Evolutionary conservation across 2,888 invertebrate species (phyloP).

Genomic region (Sinopyrophorus schimmeli): DNA sequence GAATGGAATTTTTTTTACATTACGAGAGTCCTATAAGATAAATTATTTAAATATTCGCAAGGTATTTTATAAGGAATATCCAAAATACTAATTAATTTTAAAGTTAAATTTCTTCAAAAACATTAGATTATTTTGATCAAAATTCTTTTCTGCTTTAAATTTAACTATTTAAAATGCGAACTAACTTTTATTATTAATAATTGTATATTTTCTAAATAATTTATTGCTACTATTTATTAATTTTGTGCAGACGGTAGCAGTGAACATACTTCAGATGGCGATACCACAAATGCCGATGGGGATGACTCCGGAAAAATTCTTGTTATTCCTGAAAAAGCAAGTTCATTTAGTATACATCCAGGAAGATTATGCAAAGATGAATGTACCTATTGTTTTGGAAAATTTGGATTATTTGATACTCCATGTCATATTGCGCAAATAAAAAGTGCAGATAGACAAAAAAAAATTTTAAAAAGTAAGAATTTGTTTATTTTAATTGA

Average conservation of each 20-base stretch:
- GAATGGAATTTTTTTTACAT: too few relatives aligned
- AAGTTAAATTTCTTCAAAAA: too few relatives aligned
- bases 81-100: too few relatives aligned
- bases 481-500: conserved; percentile 7
- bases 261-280: conserved; percentile 55
- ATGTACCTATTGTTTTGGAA: conserved; percentile 85
- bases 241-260: conserved; percentile 52
- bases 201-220: too few relatives aligned
- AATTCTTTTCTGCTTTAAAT: too few relatives aligned
- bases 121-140: too few relatives aligned
- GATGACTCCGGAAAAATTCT: conserved; percentile 62
- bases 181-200: too few relatives aligned
- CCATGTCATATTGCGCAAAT: conserved; percentile 87
- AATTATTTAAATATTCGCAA: too few relatives aligned
- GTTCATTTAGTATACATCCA: conserved; percentile 85
- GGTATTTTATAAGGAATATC: too few relatives aligned
- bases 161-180: too few relatives aligned
- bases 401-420: conserved; percentile 83
- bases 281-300: conserved; percentile 47
- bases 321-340: conserved; percentile 86
- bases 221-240: too few relatives aligned
- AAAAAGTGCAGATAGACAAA: conserved; percentile 79
- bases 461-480: conserved; percentile 76
- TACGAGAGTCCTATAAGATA: too few relatives aligned
- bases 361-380: conserved; percentile 81